Conservation (phyloP, 2,797 vertebrate genomes). For the Eutrigla gurnardus region DNA sequence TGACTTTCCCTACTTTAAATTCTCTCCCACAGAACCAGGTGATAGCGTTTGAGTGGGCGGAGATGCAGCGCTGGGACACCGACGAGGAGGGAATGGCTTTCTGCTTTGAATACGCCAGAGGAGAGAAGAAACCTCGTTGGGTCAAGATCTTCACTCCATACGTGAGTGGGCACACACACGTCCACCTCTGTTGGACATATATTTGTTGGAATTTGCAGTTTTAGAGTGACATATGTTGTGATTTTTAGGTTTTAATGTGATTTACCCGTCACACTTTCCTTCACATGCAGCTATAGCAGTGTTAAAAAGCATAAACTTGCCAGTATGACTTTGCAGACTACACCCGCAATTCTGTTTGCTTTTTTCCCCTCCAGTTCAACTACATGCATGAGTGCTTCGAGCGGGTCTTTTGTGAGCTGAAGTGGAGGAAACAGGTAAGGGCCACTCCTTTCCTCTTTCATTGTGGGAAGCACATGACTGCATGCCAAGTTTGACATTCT, state of each 20-base stretch:
- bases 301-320: not conserved
- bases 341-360: constrained; percentile 20
- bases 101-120: constrained; percentile 95
- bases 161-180: constrained; percentile 80
- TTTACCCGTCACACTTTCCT: not conserved
- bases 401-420: constrained; percentile 97
- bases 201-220: not conserved
- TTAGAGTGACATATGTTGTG: not conserved
- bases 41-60: constrained; percentile 95
- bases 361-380: constrained; percentile 88
- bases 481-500: constrained; percentile 59
- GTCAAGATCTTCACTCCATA: constrained; percentile 99
- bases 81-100: constrained; percentile 99
- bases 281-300: not conserved
- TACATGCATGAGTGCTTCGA: constrained; percentile 99
- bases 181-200: not conserved
- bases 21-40: constrained; percentile 90
- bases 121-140: constrained; percentile 98
- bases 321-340: not conserved
- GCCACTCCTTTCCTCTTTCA: constrained; percentile 78
- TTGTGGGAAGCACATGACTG: constrained; percentile 50
- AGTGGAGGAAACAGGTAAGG: constrained; percentile 97
- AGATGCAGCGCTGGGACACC: constrained; percentile 99
- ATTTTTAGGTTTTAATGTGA: not conserved
- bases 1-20: not conserved